phyloP scores from a whole-genome alignment of 2,113 vertebrate genomes.

The Thunnus maccoyii region DNA sequence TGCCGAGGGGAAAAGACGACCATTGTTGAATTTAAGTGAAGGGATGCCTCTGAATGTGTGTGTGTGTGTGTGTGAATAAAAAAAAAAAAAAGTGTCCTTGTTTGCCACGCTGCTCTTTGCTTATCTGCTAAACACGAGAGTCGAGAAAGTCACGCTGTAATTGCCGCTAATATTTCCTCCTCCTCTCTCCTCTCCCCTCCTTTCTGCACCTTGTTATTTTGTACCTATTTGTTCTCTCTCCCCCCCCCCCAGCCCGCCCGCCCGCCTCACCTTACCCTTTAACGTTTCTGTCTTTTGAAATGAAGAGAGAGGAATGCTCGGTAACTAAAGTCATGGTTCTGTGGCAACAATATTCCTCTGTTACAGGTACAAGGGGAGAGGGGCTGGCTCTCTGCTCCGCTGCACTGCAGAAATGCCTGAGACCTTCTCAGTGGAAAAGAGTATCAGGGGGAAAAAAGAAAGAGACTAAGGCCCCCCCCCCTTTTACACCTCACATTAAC shows the following conservation, averaged over 20 bases:
- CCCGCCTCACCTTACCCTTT: constrained; percentile 46
- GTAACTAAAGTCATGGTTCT: constrained; percentile 60
- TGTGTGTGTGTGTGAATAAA: not conserved
- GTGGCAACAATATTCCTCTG: constrained; percentile 73
- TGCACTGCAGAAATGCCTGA: constrained; percentile 64
- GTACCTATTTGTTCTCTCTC: constrained; percentile 29
- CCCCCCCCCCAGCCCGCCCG: not conserved
- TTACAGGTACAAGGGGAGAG: constrained; percentile 52
- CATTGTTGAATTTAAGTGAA: constrained; percentile 22
- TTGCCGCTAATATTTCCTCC: constrained; percentile 31
- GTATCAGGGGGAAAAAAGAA: not conserved
- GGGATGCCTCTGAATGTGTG: not conserved
- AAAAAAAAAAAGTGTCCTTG: not conserved
- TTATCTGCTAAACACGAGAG: constrained; percentile 5
- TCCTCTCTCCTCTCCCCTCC: not conserved
- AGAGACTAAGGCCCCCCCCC: not conserved
- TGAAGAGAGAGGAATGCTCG: constrained; percentile 68
- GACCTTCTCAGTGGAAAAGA: constrained; percentile 43
- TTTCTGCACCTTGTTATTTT: constrained; percentile 46
- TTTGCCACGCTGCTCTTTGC: constrained; percentile 4
- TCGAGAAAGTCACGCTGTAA: constrained; percentile 42
- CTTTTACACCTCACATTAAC: constrained; percentile 49
- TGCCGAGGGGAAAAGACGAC: not conserved
- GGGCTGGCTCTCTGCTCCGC: constrained; percentile 56
- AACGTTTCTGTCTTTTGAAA: constrained; percentile 60